Evolutionary conservation across 64 coral and sea anemone species (phyloP).

Genomic region (Anthopleura sola): DNA sequence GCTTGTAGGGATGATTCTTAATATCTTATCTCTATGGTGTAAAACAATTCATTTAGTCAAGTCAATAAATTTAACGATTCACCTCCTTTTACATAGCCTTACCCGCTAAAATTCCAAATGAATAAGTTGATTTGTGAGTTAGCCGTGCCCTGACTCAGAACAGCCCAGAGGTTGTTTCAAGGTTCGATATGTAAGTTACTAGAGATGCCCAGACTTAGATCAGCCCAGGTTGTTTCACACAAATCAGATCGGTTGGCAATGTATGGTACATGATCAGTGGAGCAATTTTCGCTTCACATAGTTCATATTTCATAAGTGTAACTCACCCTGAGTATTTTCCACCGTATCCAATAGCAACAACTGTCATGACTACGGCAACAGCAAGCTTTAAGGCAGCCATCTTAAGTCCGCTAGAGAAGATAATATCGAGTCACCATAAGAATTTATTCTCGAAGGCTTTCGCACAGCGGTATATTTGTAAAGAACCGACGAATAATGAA

Average conservation of each 20-base stretch:
- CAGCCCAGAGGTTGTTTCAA: too few relatives aligned
- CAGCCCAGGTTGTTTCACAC: too few relatives aligned
- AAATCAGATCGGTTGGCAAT: too few relatives aligned
- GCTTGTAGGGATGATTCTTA: background rate
- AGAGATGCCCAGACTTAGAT: too few relatives aligned
- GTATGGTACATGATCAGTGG: background rate
- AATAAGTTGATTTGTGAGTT: too few relatives aligned
- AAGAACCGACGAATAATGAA: too few relatives aligned
- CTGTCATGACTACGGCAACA: background rate
- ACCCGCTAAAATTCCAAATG: background rate
- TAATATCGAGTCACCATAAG: background rate
- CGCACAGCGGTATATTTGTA: too few relatives aligned
- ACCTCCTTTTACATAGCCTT: background rate
- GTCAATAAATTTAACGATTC: background rate
- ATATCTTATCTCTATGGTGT: background rate
- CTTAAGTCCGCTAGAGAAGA: background rate
- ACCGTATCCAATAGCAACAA: constrained; percentile 9
- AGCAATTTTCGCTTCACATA: background rate
- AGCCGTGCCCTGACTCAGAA: too few relatives aligned
- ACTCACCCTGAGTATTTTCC: background rate
- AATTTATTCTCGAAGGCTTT: background rate
- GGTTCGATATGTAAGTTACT: too few relatives aligned
- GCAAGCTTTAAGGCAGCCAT: background rate
- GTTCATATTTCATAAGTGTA: background rate
- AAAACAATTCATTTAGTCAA: background rate